phyloP scores from a whole-genome alignment of 2,113 vertebrate species.

The Nyctibius bracteatus region DNA sequence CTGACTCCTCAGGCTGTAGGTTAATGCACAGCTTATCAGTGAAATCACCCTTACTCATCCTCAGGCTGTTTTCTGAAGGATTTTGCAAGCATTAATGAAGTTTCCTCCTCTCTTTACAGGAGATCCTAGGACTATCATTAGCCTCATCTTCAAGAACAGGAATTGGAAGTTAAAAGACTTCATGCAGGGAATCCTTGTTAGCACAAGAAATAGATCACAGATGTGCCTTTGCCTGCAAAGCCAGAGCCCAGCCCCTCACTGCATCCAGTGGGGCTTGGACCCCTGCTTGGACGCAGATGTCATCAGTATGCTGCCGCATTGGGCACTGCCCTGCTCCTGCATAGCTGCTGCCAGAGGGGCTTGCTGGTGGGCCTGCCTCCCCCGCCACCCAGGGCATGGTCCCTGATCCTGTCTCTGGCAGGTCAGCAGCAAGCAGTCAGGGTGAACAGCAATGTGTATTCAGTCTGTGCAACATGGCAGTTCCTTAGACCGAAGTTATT shows the following conservation, averaged over 20 bases:
- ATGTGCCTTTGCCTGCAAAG: slow-evolving; percentile 20
- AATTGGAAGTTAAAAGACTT: neutral
- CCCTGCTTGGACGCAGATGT: fast-evolving
- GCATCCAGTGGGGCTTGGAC: fast-evolving
- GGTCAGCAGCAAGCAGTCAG: neutral
- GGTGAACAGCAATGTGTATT: neutral
- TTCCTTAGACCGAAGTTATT: neutral
- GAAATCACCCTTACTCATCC: neutral
- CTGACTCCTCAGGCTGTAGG: neutral
- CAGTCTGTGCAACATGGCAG: fast-evolving
- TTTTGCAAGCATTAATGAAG: neutral
- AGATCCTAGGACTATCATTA: neutral
- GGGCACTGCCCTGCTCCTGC: neutral
- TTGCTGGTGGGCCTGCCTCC: neutral
- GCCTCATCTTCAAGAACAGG: neutral
- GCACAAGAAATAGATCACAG: slow-evolving; percentile 26
- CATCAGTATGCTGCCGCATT: fast-evolving
- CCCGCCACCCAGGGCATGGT: fast-evolving
- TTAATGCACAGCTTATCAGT: neutral
- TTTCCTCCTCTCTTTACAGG: neutral
- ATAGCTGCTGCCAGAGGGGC: fast-evolving
- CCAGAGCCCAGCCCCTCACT: fast-evolving
- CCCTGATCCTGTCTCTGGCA: neutral
- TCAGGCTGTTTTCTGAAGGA: slow-evolving; percentile 3
- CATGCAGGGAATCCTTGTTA: neutral